These are phyloP conservation scores for Pseudomugil tenellus DNA, from an alignment of 2,797 vertebrate species.

Conservation along the genomic window DNA sequence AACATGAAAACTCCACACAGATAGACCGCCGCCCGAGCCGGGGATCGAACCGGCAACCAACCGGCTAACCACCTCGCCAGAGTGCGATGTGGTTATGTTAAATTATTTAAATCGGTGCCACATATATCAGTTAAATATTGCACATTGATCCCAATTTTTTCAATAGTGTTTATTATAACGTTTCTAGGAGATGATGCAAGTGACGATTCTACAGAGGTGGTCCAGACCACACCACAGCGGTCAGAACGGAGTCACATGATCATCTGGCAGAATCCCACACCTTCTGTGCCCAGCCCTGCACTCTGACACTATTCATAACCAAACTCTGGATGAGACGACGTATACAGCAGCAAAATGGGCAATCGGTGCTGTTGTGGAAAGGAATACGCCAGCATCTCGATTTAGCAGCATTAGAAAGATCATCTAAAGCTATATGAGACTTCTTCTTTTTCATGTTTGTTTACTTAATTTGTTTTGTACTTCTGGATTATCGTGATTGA, in stretches of 20 bases:
- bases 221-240: conserved; percentile 76
- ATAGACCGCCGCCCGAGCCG: too few relatives aligned
- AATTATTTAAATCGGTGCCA: neutral
- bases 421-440: conserved; percentile 17
- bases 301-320: conserved; percentile 63
- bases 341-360: conserved; percentile 14
- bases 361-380: conserved; percentile 21
- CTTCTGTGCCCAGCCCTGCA: conserved; percentile 70
- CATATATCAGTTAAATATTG: neutral
- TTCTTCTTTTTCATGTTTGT: conserved; percentile 22
- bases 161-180: neutral
- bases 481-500: conserved; percentile 24
- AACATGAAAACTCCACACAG: too few relatives aligned
- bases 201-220: conserved; percentile 73
- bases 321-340: neutral
- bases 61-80: too few relatives aligned
- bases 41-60: too few relatives aligned
- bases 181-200: conserved; percentile 83
- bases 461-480: conserved; percentile 45
- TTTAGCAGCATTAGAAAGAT: conserved; percentile 31
- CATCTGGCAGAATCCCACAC: conserved; percentile 82
- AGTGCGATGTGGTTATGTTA: too few relatives aligned
- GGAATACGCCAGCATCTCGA: conserved; percentile 14
- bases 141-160: neutral
- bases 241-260: conserved; percentile 89